Base-by-base conservation (phyloP, 2,797 vertebrate species). In the Etheostoma nigrum region DNA sequence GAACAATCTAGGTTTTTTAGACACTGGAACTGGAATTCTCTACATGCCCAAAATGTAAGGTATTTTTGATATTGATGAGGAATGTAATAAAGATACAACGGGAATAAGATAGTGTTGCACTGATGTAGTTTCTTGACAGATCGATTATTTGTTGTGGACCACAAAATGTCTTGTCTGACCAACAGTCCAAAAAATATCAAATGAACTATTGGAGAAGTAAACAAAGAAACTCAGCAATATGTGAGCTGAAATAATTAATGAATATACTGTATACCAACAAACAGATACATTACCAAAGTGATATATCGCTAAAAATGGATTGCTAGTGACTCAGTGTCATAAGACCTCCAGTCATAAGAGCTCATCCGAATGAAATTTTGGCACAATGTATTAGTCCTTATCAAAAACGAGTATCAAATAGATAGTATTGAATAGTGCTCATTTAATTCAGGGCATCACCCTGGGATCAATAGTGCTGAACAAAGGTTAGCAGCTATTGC, bases 11-110 rank as follows among this genome's bases (percentile, higher is more conserved):
- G n/a, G 44, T 7, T 40, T 40, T 49, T 47, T 12, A 36, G 47
- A 51, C 12, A 0, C 40, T 53, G 11, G 25, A 57, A 40, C 5
- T n/a, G 1, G 1, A 57, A 64, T 64, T 64, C 18, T 45, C 15
- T 47, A 55, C 40, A 48, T 49, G 21, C n/a, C 42, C 30, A 81
- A 59, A 82, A 63, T 82, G 78, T 82, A 70, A 81, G 83, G 62
- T 88, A 85, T 90, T 91, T 91, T 90, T 88, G 65, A 83, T 90
- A 90, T 68, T 11, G 40, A 55, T 60, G 47, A 72, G 63, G 62
- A 81, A 79, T 84, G 57, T 74, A 86, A 84, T 77, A 81, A 87
- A 83, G 15, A 27, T 10, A 21, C 21, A 15, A 4, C 21, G 19
- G 14, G 15, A 18, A 8, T 12, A 33, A 45, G 12, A 25, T 23